Evolutionary conservation across 2,797 vertebrate genomes (phyloP).

Genomic region (Dendrocincla fuliginosa): DNA sequence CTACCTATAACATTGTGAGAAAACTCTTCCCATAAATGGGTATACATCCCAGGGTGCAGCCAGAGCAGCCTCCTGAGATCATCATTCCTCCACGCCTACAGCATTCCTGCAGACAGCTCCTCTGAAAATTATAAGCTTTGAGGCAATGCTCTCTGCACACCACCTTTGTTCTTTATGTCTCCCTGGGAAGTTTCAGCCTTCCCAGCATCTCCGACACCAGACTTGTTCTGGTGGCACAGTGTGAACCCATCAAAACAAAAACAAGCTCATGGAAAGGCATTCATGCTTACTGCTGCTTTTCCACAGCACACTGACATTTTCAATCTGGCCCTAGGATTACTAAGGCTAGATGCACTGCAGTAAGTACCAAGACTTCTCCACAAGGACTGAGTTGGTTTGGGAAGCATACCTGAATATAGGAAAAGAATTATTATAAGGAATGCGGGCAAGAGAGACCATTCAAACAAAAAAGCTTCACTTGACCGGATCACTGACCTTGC

Average conservation of each 20-base stretch:
- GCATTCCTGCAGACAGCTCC: neutral
- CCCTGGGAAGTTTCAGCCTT: neutral
- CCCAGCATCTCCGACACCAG: neutral
- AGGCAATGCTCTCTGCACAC: neutral
- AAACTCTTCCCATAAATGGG: neutral
- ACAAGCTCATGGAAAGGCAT: neutral
- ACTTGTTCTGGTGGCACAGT: neutral
- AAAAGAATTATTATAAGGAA: neutral
- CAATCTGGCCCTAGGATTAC: neutral
- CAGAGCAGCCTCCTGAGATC: neutral
- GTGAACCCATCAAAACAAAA: neutral
- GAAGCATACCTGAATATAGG: neutral
- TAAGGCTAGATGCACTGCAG: neutral
- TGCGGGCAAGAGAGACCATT: neutral
- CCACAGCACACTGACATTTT: neutral
- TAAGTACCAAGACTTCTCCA: neutral
- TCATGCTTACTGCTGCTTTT: neutral
- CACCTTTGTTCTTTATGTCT: neutral
- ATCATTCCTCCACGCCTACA: neutral
- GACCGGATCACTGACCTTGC: neutral
- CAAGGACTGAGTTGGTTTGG: neutral
- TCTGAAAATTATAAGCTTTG: constrained; percentile 9
- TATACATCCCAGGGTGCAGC: neutral
- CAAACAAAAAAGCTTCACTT: neutral
- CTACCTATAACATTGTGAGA: neutral